Conservation (phyloP, 2,113 vertebrate species). For the Ceyx cyanopectus region DNA sequence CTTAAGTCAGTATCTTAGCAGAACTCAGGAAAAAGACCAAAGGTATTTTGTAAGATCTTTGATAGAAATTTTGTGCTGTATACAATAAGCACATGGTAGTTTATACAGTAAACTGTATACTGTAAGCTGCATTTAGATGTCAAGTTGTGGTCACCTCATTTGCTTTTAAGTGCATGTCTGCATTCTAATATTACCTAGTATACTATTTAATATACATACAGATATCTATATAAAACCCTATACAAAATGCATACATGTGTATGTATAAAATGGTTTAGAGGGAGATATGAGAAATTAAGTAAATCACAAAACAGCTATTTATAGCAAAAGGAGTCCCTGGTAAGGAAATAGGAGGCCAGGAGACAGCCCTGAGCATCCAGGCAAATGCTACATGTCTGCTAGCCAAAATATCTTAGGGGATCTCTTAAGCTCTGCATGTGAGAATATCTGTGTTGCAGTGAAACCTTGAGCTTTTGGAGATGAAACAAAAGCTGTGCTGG, state of each 20-base stretch:
- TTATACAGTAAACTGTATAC: background rate
- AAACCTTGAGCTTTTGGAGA: background rate
- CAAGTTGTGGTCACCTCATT: background rate
- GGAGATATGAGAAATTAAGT: background rate
- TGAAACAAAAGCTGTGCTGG: constrained; percentile 1
- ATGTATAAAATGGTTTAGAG: background rate
- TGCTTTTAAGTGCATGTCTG: background rate
- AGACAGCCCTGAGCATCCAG: background rate
- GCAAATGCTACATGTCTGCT: background rate
- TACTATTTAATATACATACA: background rate
- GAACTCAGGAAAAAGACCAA: background rate
- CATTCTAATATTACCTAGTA: background rate
- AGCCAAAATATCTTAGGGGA: background rate
- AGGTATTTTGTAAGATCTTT: background rate
- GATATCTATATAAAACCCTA: background rate
- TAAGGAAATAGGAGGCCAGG: background rate
- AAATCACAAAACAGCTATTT: background rate
- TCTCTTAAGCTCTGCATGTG: background rate
- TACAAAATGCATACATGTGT: background rate
- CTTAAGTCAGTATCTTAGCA: background rate
- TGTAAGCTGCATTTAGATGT: background rate
- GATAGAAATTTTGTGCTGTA: background rate
- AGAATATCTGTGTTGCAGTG: background rate
- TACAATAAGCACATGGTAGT: too few relatives aligned
- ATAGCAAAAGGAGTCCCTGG: background rate